Evolutionary conservation across 1,140 invertebrate species (phyloP).

Genomic region (Pogonus chalceus): DNA sequence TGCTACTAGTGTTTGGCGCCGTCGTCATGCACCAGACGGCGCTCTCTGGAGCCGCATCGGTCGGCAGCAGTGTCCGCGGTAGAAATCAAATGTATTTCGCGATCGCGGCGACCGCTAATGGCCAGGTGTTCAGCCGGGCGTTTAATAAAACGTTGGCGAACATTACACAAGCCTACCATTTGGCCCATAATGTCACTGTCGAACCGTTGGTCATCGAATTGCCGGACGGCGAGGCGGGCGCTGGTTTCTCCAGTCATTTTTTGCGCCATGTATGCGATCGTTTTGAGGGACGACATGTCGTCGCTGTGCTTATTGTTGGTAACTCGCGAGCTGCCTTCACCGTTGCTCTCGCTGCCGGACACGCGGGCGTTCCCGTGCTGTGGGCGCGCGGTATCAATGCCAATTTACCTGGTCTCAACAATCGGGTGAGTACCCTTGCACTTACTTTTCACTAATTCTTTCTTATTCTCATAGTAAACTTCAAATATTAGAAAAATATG

Average conservation of each 20-base stretch:
- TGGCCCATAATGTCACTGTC: slow-evolving; percentile 27
- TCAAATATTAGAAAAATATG: slow-evolving; percentile 12
- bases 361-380: slow-evolving; percentile 32
- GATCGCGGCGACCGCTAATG: slow-evolving; percentile 27
- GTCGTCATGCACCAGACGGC: not conserved
- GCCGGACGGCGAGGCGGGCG: slow-evolving; percentile 31
- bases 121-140: slow-evolving; percentile 26
- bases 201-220: slow-evolving; percentile 32
- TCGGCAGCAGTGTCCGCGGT: slow-evolving; percentile 1
- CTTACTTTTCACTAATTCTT: too few species aligned
- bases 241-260: slow-evolving; percentile 30
- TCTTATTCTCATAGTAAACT: too few species aligned
- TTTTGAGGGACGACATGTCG: slow-evolving; percentile 32
- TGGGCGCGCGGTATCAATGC: slow-evolving; percentile 32
- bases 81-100: slow-evolving; percentile 31
- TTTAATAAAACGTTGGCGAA: slow-evolving; percentile 34
- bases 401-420: slow-evolving; percentile 28
- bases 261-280: slow-evolving; percentile 30
- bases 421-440: slow-evolving; percentile 31
- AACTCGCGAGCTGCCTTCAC: slow-evolving; percentile 34
- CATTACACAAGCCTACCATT: slow-evolving; percentile 28
- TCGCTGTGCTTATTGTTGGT: slow-evolving; percentile 33
- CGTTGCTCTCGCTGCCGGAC: slow-evolving; percentile 31
- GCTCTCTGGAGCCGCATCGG: not conserved
- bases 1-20: not conserved